Percentiles rank a stretch among this genome's conserved stretches.
These are phyloP conservation scores for Micoletzkya japonica DNA, from an alignment of 2,888 invertebrate species.

Conservation along the genomic window DNA sequence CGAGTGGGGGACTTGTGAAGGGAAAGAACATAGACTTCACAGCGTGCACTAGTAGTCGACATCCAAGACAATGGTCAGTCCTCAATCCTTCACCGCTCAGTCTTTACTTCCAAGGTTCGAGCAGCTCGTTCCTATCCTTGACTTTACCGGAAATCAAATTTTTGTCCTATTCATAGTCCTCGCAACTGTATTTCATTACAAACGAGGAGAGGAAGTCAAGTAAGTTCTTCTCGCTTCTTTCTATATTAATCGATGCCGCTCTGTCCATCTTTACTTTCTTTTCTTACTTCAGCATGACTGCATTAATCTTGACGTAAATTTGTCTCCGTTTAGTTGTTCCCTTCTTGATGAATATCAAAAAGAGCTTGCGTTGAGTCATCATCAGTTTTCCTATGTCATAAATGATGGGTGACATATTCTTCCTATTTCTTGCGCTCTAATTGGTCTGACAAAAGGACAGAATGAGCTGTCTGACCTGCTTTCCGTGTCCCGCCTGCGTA, in stretches of 20 bases:
- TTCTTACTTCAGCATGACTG: too few relatives aligned
- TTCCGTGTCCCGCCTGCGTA: too few relatives aligned
- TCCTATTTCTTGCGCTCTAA: background rate
- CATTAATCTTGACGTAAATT: too few relatives aligned
- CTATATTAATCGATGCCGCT: background rate
- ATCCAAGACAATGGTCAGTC: constrained; percentile 55
- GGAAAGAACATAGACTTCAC: constrained; percentile 50
- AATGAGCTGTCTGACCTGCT: too few relatives aligned
- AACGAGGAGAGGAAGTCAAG: constrained; percentile 55
- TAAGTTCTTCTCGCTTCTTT: constrained; percentile 19
- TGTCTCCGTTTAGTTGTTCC: too few relatives aligned
- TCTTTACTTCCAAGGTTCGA: constrained; percentile 42
- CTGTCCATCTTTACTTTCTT: too few relatives aligned
- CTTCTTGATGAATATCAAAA: too few relatives aligned
- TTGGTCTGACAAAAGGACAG: background rate
- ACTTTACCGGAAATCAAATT: constrained; percentile 57
- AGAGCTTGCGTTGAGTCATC: too few relatives aligned
- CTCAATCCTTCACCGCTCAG: background rate
- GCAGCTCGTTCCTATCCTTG: constrained; percentile 53
- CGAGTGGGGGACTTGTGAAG: constrained; percentile 37
- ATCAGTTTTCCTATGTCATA: too few relatives aligned
- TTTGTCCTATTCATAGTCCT: constrained; percentile 51
- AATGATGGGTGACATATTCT: too few relatives aligned
- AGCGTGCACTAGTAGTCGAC: constrained; percentile 56
- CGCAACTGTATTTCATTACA: constrained; percentile 60